Conservation (phyloP, 2,888 invertebrate species). For the Synanthedon andrenaeformis region DNA sequence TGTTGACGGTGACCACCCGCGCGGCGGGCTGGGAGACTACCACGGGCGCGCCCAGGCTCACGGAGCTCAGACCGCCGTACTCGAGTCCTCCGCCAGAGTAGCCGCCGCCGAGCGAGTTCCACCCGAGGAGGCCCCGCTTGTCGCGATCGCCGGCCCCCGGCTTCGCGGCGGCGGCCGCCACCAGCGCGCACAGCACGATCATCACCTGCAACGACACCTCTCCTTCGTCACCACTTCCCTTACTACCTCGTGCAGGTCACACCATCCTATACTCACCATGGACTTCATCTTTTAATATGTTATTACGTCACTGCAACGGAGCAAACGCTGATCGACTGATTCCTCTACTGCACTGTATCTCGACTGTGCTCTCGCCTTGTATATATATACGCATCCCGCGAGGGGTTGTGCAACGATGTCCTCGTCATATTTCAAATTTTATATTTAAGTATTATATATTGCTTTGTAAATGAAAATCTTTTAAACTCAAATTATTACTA, state of each 20-base stretch:
- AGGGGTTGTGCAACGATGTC: too few species aligned
- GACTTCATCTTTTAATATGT: not conserved
- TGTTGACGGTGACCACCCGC: slow-evolving; percentile 25
- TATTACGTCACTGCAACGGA: too few species aligned
- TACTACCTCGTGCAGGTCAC: not conserved
- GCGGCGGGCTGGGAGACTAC: slow-evolving; percentile 11
- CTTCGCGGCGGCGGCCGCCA: not conserved
- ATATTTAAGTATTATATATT: too few species aligned
- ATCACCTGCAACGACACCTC: slow-evolving; percentile 1
- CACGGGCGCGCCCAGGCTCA: not conserved
- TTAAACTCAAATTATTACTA: too few species aligned
- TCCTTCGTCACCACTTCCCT: slow-evolving; percentile 1
- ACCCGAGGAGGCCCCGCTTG: not conserved
- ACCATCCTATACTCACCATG: slow-evolving; percentile 1
- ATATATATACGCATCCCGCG: too few species aligned
- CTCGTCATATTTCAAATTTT: too few species aligned
- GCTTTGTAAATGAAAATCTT: too few species aligned
- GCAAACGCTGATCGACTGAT: too few species aligned
- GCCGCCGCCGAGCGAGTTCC: not conserved
- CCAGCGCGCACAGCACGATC: slow-evolving; percentile 1
- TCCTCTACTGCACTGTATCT: too few species aligned
- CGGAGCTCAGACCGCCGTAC: not conserved
- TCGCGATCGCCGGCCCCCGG: slow-evolving; percentile 6
- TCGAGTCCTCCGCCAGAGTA: slow-evolving; percentile 4
- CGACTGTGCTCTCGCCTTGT: too few species aligned